phyloP scores from a whole-genome alignment of 1,140 invertebrate genomes.

The Drosophila willistoni region DNA sequence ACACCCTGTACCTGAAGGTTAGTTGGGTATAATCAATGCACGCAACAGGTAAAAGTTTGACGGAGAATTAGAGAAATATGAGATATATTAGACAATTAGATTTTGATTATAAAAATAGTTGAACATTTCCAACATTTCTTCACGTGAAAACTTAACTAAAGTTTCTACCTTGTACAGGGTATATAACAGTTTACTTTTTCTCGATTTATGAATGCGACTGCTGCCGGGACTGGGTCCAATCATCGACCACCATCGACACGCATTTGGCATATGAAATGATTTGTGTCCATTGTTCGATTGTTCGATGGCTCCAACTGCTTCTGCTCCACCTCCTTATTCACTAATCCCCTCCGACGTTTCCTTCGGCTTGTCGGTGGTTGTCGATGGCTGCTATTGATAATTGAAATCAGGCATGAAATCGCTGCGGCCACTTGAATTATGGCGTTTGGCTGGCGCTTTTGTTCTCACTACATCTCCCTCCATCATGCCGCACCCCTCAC shows the following conservation, averaged over 20 bases:
- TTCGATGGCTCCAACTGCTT: constrained; percentile 42
- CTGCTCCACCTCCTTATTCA: constrained; percentile 1
- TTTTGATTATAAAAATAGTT: not conserved
- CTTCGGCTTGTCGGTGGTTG: constrained; percentile 46
- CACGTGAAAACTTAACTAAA: not conserved
- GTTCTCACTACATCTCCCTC: constrained; percentile 58
- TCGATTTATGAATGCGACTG: not conserved
- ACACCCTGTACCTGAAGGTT: not conserved
- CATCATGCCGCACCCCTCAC: not conserved
- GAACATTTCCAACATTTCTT: too few species aligned
- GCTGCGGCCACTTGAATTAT: constrained; percentile 78
- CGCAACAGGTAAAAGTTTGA: too few species aligned
- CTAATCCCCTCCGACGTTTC: constrained; percentile 13
- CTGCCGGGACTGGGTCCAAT: constrained; percentile 30
- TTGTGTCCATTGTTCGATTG: constrained; percentile 76
- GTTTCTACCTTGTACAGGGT: constrained; percentile 6
- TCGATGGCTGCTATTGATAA: constrained; percentile 77
- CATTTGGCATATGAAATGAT: constrained; percentile 78
- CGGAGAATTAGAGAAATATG: too few species aligned
- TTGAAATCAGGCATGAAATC: constrained; percentile 81
- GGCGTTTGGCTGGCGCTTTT: constrained; percentile 77
- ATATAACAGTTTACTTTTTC: not conserved
- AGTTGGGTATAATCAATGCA: not conserved
- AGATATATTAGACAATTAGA: not conserved
- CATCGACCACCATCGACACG: constrained; percentile 58